phyloP scores from a whole-genome alignment of 2,113 vertebrate species.

The Scalopus aquaticus region DNA sequence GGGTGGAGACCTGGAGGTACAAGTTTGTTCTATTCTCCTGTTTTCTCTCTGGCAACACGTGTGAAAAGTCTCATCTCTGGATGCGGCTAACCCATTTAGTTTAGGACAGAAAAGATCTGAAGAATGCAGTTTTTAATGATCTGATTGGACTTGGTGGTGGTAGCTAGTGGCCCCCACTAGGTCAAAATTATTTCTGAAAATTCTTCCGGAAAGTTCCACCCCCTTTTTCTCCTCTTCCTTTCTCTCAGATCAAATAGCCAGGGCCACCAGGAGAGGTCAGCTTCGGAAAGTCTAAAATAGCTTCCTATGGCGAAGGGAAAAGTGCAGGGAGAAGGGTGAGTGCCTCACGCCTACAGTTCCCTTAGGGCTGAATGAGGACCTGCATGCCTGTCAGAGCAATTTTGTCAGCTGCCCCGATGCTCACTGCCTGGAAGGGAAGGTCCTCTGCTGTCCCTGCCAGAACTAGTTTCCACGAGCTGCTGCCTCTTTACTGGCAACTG shows the following conservation, averaged over 20 bases:
- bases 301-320: background rate
- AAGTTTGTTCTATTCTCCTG: background rate
- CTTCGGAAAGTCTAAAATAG: background rate
- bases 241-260: background rate
- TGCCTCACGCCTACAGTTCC: no score
- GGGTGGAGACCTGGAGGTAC: background rate
- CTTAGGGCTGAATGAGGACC: background rate
- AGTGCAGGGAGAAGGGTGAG: background rate
- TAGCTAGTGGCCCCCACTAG: background rate
- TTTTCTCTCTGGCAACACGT: background rate
- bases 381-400: background rate
- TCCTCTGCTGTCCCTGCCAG: background rate
- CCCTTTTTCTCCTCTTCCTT: no score
- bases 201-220: background rate
- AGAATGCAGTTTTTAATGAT: background rate
- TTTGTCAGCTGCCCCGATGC: background rate
- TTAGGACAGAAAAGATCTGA: background rate
- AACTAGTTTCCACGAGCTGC: background rate
- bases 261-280: background rate
- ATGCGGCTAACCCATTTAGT: background rate
- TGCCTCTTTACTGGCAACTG: background rate
- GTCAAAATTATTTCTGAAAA: background rate
- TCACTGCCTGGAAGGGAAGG: background rate
- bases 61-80: background rate
- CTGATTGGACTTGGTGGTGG: background rate